phyloP scores from a whole-genome alignment of 2,113 vertebrate genomes.

The Gnathonemus echidnorhynchus region DNA sequence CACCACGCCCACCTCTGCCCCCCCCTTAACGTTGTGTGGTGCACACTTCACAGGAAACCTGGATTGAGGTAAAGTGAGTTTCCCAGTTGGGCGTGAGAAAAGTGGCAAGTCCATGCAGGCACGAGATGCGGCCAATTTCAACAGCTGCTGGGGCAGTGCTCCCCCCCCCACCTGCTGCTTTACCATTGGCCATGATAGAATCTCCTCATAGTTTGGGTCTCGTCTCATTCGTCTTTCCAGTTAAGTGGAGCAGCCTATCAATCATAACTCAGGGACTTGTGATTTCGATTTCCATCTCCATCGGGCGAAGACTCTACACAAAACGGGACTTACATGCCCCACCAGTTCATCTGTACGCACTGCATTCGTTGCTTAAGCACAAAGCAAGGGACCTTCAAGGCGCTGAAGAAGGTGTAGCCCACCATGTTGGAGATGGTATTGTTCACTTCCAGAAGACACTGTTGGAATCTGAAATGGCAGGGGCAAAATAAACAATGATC shows the following conservation, averaged over 20 bases:
- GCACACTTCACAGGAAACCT: not conserved
- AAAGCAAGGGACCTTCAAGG: constrained; percentile 79
- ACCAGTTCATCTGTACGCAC: constrained; percentile 63
- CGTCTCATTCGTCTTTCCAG: not conserved
- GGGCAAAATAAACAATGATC: not conserved
- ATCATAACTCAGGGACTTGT: not conserved
- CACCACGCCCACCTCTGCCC: not conserved
- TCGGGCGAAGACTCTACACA: not conserved
- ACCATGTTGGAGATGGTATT: constrained; percentile 68
- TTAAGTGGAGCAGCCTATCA: not conserved
- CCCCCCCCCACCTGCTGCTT: not conserved
- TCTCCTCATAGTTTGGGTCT: not conserved
- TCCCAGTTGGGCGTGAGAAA: not conserved
- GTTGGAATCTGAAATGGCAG: constrained; percentile 60
- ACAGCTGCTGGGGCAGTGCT: not conserved
- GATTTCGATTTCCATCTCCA: not conserved
- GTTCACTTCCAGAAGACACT: constrained; percentile 59
- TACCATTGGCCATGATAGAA: not conserved
- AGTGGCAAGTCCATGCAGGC: not conserved
- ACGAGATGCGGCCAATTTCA: not conserved
- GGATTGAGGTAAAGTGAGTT: not conserved
- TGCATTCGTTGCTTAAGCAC: constrained; percentile 60
- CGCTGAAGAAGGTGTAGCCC: constrained; percentile 73
- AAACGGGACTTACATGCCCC: constrained; percentile 52
- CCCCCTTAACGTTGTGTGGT: not conserved